Evolutionary conservation across 2,888 invertebrate species (phyloP).

Genomic region (Lasioglossum morio): DNA sequence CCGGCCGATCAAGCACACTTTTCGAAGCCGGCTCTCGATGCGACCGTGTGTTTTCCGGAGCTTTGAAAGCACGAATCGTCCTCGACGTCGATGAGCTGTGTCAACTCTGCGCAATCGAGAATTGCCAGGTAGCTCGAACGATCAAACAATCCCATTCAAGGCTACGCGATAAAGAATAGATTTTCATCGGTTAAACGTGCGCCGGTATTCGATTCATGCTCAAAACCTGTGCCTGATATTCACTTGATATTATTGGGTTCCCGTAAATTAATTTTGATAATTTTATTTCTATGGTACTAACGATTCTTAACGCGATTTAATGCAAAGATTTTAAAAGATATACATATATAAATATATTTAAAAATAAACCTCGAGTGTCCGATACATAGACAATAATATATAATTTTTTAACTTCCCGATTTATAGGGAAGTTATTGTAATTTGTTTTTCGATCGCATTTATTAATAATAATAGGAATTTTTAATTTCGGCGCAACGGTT

Average conservation of each 20-base stretch:
- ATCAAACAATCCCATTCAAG: not conserved
- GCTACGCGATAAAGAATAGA: not conserved
- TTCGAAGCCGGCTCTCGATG: not conserved
- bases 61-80: constrained; percentile 16
- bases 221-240: not conserved
- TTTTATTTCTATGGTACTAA: too few species aligned
- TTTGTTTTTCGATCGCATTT: too few species aligned
- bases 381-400: not conserved
- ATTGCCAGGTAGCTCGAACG: not conserved
- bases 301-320: not conserved
- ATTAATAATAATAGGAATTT: too few species aligned
- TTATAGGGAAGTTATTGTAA: too few species aligned
- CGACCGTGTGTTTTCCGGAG: constrained; percentile 20
- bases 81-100: constrained; percentile 16
- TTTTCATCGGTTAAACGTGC: not conserved
- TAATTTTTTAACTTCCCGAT: too few species aligned
- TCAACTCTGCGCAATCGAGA: not conserved
- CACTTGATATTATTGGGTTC: too few species aligned
- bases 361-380: not conserved
- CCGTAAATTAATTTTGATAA: too few species aligned
- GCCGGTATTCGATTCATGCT: not conserved
- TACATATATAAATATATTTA: too few species aligned
- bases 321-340: not conserved
- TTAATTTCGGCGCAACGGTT: too few species aligned
- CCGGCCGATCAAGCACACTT: constrained; percentile 44